phyloP scores from a whole-genome alignment of 2,888 invertebrate species.

The Apantesis nais region DNA sequence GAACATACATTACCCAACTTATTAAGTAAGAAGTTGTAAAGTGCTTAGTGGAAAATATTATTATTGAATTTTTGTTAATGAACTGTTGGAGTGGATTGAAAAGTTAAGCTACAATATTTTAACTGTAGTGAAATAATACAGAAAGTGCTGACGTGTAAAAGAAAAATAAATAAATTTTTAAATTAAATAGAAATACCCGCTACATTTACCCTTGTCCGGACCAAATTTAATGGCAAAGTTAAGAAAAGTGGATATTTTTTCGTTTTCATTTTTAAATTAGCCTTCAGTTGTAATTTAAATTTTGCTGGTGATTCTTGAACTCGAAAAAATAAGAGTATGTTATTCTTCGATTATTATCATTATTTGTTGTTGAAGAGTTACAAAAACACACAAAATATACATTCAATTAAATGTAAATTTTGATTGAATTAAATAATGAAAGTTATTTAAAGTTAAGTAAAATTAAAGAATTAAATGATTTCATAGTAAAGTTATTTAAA shows the following conservation, averaged over 20 bases:
- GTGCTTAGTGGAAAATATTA: neutral
- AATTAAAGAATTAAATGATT: no score
- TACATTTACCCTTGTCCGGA: neutral
- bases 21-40: neutral
- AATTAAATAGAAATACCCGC: neutral
- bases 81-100: neutral
- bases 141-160: no score
- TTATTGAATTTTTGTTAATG: neutral
- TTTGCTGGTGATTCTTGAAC: no score
- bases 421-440: no score
- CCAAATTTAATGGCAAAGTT: neutral
- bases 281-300: no score
- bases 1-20: slow-evolving; percentile 1
- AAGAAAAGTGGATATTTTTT: no score
- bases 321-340: no score
- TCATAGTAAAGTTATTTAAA: neutral
- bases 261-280: no score
- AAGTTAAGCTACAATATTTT: neutral
- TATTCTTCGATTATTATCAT: no score
- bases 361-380: no score
- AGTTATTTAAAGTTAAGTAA: neutral
- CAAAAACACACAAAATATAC: no score
- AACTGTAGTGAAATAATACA: neutral
- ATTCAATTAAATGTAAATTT: no score
- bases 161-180: neutral